phyloP scores from a whole-genome alignment of 2,888 invertebrate species.

The Atherix ibis region DNA sequence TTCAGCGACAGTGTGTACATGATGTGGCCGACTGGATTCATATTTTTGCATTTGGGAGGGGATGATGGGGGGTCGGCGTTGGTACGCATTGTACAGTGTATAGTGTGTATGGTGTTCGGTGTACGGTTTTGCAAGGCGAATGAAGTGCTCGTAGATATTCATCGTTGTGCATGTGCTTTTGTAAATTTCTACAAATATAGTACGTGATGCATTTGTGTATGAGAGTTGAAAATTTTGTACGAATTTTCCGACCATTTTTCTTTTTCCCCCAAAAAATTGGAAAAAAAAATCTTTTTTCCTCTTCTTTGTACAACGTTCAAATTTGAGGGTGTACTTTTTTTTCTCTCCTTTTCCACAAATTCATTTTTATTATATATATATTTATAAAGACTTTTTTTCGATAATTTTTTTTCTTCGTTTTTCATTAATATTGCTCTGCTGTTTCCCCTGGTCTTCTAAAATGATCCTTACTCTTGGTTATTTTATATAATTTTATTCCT shows the following conservation, averaged over 20 bases:
- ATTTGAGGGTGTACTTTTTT: constrained; percentile 2
- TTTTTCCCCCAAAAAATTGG: too few relatives aligned
- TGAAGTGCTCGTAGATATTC: too few relatives aligned
- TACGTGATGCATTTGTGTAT: too few relatives aligned
- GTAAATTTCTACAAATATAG: too few relatives aligned
- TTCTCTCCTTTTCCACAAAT: neutral
- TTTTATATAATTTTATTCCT: too few relatives aligned
- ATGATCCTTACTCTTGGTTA: constrained; percentile 4
- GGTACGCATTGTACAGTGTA: constrained; percentile 1
- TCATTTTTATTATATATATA: neutral
- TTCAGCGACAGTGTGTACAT: too few relatives aligned
- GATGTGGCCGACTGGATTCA: too few relatives aligned
- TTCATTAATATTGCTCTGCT: neutral
- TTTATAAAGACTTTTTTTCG: neutral
- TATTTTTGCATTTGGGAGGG: too few relatives aligned
- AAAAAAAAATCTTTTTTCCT: constrained; percentile 4
- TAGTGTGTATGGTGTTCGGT: too few relatives aligned
- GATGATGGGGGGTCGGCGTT: neutral
- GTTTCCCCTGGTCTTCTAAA: neutral
- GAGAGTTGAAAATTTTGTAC: constrained; percentile 2
- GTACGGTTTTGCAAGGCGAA: too few relatives aligned
- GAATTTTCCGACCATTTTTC: constrained; percentile 4
- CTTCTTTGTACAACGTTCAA: constrained; percentile 1
- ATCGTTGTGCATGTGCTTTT: too few relatives aligned
- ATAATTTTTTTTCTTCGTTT: neutral